Conservation (phyloP, 2,113 vertebrate species). For the Coregonus clupeaformis region DNA sequence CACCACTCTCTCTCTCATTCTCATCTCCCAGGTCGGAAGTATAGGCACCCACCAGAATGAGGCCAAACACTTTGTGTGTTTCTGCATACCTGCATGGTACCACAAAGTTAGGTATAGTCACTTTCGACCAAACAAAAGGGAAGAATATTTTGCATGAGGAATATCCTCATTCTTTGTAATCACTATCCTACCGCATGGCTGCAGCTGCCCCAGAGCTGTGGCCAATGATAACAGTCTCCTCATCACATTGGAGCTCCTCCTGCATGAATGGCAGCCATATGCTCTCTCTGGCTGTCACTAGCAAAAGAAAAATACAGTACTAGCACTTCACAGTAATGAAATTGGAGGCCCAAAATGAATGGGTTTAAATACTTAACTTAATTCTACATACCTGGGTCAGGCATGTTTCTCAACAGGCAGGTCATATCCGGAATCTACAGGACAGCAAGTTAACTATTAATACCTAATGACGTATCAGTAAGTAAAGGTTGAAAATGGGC, state of each 20-base stretch:
- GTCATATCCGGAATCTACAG: conserved; percentile 59
- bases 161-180: not conserved
- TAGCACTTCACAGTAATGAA: not conserved
- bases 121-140: not conserved
- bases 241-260: conserved; percentile 69
- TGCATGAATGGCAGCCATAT: conserved; percentile 80
- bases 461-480: no score
- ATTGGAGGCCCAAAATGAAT: not conserved
- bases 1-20: conserved; percentile 67
- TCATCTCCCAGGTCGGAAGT: conserved; percentile 69
- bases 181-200: conserved; percentile 69
- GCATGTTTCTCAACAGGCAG: conserved; percentile 66
- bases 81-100: conserved; percentile 63
- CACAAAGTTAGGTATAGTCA: no score
- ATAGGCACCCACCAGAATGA: conserved; percentile 69
- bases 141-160: not conserved
- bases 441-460: no score
- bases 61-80: conserved; percentile 66
- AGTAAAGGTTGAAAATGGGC: no score
- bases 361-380: not conserved
- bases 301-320: not conserved
- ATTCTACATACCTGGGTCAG: conserved; percentile 58
- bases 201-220: conserved; percentile 79
- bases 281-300: conserved; percentile 72
- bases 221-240: conserved; percentile 73